Evolutionary conservation across 2,888 invertebrate genomes (phyloP).

Genomic region (Phengaris alcon): DNA sequence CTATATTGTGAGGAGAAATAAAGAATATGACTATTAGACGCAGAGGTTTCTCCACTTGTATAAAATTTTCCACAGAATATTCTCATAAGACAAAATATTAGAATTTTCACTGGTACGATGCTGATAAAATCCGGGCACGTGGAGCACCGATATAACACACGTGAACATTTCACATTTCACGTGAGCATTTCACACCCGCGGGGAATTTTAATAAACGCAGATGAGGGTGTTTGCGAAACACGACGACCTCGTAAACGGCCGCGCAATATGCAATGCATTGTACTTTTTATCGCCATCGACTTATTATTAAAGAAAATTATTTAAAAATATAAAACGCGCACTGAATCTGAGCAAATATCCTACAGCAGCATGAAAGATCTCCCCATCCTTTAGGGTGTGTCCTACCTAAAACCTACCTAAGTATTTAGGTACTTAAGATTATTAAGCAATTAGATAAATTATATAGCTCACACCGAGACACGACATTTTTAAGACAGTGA

Average conservation of each 20-base stretch:
- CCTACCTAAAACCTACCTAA: too few relatives aligned
- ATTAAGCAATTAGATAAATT: too few relatives aligned
- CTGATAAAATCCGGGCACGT: not conserved
- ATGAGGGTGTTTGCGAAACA: constrained; percentile 47
- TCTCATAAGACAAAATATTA: not conserved
- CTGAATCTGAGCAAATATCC: not conserved
- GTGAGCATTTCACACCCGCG: constrained; percentile 42
- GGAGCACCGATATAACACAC: constrained; percentile 42
- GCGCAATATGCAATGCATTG: constrained; percentile 30
- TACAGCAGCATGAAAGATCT: too few relatives aligned
- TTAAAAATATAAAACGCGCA: not conserved
- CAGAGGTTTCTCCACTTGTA: too few relatives aligned
- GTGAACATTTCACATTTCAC: too few relatives aligned
- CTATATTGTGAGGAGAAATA: too few relatives aligned
- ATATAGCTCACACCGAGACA: too few relatives aligned
- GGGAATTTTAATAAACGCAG: constrained; percentile 52
- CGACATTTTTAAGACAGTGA: too few relatives aligned
- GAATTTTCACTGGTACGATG: not conserved
- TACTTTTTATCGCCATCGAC: not conserved
- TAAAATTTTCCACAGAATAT: not conserved
- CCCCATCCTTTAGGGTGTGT: too few relatives aligned
- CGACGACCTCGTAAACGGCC: constrained; percentile 45
- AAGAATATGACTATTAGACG: too few relatives aligned
- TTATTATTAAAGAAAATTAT: not conserved
- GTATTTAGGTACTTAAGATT: too few relatives aligned